These are phyloP conservation scores for Chiloscyllium plagiosum DNA, from an alignment of 2,113 vertebrate genomes.

Conservation along the genomic window DNA sequence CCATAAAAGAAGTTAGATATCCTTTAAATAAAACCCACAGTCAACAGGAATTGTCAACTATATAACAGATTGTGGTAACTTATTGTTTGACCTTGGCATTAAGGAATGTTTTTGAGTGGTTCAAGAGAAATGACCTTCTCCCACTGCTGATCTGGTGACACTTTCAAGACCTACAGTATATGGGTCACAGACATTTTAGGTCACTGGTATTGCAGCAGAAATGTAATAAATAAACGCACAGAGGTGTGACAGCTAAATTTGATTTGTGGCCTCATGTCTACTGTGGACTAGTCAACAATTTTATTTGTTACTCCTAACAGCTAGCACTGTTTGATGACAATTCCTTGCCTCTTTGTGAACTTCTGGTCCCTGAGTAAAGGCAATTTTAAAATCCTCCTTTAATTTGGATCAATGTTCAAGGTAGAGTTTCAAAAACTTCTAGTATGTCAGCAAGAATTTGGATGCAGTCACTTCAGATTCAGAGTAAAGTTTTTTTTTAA, in stretches of 20 bases:
- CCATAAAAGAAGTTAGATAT: neutral
- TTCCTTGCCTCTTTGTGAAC: neutral
- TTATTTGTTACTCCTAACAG: neutral
- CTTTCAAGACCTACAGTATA: conserved; percentile 18
- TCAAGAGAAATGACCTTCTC: conserved; percentile 7
- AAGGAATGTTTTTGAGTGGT: conserved; percentile 3
- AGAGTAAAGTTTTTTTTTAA: neutral
- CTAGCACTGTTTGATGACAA: neutral
- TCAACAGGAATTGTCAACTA: neutral
- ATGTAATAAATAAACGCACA: conserved; percentile 24
- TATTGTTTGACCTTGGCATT: conserved; percentile 23
- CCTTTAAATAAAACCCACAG: neutral
- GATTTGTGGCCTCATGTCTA: neutral
- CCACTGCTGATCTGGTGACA: neutral
- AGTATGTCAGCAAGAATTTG: neutral
- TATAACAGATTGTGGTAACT: neutral
- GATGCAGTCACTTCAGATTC: neutral
- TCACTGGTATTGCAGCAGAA: neutral
- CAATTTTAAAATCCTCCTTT: neutral
- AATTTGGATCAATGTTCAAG: neutral
- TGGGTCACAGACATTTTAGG: conserved; percentile 10
- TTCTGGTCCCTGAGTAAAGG: neutral
- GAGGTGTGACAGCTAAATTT: conserved; percentile 35
- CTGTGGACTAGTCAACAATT: neutral
- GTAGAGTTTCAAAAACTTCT: neutral